Conservation (phyloP, 1,140 invertebrate species). For the Maniola jurtina region DNA sequence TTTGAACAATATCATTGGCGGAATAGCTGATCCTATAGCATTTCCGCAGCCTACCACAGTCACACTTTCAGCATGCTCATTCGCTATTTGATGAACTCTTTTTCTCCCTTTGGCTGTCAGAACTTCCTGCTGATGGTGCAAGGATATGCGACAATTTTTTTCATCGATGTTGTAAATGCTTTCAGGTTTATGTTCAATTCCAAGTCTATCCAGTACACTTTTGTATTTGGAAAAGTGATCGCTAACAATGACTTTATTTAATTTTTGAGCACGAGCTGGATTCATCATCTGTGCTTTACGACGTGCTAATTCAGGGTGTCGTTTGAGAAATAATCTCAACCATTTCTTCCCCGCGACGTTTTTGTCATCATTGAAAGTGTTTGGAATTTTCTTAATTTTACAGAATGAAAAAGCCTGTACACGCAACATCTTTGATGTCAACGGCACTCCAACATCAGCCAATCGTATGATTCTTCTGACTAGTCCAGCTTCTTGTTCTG, state of each 20-base stretch:
- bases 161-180: conserved; percentile 69
- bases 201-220: conserved; percentile 25
- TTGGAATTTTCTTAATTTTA: conserved; percentile 33
- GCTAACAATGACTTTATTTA: conserved; percentile 21
- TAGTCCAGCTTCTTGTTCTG: conserved; percentile 33
- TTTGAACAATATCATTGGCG: conserved; percentile 23
- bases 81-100: conserved; percentile 23
- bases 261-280: conserved; percentile 56
- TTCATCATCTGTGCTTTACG: conserved; percentile 58
- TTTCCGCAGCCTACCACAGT: conserved; percentile 19
- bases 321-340: conserved; percentile 38
- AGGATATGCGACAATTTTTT: conserved; percentile 58
- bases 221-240: conserved; percentile 21
- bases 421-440: conserved; percentile 36
- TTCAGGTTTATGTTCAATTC: conserved; percentile 50
- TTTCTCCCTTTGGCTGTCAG: conserved; percentile 28
- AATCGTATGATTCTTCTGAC: conserved; percentile 32
- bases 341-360: conserved; percentile 40
- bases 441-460: conserved; percentile 33
- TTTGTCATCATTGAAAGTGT: conserved; percentile 38
- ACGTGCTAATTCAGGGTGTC: conserved; percentile 37
- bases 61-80: conserved; percentile 26
- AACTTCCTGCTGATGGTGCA: conserved; percentile 42
- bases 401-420: conserved; percentile 36
- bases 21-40: conserved; percentile 21